A percentile compares a stretch with the other conserved stretches of the same genome.
phyloP scores from a whole-genome alignment of 2,113 vertebrate species.

The Zootoca vivipara region DNA sequence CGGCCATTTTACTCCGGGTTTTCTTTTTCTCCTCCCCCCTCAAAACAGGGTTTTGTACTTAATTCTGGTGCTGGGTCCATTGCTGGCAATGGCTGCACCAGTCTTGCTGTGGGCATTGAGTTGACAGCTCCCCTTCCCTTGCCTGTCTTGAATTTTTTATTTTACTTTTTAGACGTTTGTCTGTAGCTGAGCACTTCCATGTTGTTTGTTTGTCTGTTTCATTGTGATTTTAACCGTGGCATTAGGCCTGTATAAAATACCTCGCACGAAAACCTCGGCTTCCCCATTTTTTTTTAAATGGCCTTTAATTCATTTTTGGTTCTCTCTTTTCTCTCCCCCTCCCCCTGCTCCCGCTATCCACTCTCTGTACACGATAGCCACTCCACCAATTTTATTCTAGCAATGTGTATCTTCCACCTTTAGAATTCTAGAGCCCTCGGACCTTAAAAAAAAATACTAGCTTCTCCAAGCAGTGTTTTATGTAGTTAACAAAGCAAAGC shows the following conservation, averaged over 20 bases:
- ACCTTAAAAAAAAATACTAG: not conserved
- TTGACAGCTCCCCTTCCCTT: slow-evolving; percentile 66
- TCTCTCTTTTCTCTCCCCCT: slow-evolving; percentile 1
- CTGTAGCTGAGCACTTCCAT: slow-evolving; percentile 68
- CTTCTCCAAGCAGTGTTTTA: not conserved
- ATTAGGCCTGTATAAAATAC: slow-evolving; percentile 71
- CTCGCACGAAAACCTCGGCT: slow-evolving; percentile 60
- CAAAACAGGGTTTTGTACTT: slow-evolving; percentile 60
- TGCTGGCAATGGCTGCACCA: slow-evolving; percentile 75
- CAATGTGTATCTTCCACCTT: slow-evolving; percentile 47
- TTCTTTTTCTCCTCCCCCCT: slow-evolving; percentile 37
- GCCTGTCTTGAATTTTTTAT: slow-evolving; percentile 45
- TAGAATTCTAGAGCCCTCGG: slow-evolving; percentile 35
- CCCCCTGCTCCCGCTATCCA: slow-evolving; percentile 1
- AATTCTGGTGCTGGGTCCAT: slow-evolving; percentile 68
- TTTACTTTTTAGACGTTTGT: slow-evolving; percentile 60
- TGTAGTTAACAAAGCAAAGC: not conserved
- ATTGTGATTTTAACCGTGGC: slow-evolving; percentile 54
- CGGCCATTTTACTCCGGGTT: slow-evolving; percentile 36
- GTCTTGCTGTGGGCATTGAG: slow-evolving; percentile 75
- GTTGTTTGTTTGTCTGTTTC: slow-evolving; percentile 46
- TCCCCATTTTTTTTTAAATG: slow-evolving; percentile 1
- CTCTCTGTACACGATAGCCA: slow-evolving; percentile 46
- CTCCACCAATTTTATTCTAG: slow-evolving; percentile 54
- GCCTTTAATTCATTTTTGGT: slow-evolving; percentile 23